phyloP scores from a whole-genome alignment of 2,797 vertebrate species.

The Oreortyx pictus region DNA sequence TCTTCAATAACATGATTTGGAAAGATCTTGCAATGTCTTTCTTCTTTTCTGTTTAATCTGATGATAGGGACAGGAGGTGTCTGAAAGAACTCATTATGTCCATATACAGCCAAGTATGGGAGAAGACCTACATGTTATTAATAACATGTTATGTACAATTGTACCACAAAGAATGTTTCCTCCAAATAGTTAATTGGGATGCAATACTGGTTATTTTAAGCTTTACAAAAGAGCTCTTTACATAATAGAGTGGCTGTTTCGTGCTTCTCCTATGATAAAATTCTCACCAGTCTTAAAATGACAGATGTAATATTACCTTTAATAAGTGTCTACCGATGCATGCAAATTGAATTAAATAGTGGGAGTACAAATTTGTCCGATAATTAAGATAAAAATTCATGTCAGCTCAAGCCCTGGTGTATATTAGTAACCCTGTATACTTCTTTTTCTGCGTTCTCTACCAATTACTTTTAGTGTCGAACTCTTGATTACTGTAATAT shows the following conservation, averaged over 20 bases:
- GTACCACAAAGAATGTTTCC: constrained; percentile 47
- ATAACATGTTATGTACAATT: not conserved
- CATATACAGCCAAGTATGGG: not conserved
- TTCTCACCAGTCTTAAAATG: constrained; percentile 86
- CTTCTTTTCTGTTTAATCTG: not conserved
- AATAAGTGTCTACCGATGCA: constrained; percentile 88
- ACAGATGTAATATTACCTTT: constrained; percentile 91
- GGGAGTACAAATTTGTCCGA: constrained; percentile 87
- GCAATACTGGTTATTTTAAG: constrained; percentile 82
- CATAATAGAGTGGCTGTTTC: constrained; percentile 82
- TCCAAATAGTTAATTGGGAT: constrained; percentile 79
- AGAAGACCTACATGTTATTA: not conserved
- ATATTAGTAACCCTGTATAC: constrained; percentile 84
- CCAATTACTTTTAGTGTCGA: constrained; percentile 78
- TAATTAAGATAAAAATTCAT: constrained; percentile 91
- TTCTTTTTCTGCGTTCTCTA: constrained; percentile 76
- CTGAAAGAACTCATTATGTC: constrained; percentile 26
- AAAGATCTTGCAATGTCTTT: not conserved
- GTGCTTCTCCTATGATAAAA: constrained; percentile 84
- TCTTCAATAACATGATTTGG: not conserved
- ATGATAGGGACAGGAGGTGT: not conserved
- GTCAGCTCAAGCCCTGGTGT: constrained; percentile 85
- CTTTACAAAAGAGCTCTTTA: constrained; percentile 80
- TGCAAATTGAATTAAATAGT: constrained; percentile 91
- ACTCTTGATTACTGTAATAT: constrained; percentile 75